Evolutionary conservation across 1,140 invertebrate genomes (phyloP).

Genomic region (Aphidius gifuensis): DNA sequence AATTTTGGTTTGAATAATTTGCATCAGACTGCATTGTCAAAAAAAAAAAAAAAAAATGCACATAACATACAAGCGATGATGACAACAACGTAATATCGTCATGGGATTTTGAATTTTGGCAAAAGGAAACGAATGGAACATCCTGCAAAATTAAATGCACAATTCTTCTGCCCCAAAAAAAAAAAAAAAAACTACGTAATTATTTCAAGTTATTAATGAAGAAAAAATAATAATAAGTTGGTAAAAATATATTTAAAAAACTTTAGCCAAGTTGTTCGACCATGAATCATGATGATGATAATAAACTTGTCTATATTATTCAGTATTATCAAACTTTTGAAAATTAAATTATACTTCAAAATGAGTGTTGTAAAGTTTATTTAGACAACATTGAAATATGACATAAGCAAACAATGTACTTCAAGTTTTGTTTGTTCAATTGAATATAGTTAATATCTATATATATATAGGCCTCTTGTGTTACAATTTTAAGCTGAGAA

Average conservation of each 20-base stretch:
- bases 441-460: background rate
- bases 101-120: constrained; percentile 23
- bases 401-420: background rate
- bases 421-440: background rate
- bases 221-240: background rate
- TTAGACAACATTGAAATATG: background rate
- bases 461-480: background rate
- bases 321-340: background rate
- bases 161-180: background rate
- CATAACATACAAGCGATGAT: background rate
- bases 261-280: background rate
- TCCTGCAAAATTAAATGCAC: background rate
- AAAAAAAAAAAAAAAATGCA: constrained; percentile 10
- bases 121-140: constrained; percentile 38
- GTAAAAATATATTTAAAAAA: constrained; percentile 2
- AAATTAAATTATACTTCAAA: too few relatives aligned
- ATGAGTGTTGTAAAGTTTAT: constrained; percentile 1
- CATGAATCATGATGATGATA: background rate
- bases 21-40: constrained; percentile 38
- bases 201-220: constrained; percentile 4
- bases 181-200: background rate
- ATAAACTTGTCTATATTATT: constrained; percentile 5
- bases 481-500: constrained; percentile 3
- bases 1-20: constrained; percentile 32
- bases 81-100: background rate